These are phyloP conservation scores for Crematogaster levior DNA, from an alignment of 2,888 invertebrate species.

Conservation along the genomic window DNA sequence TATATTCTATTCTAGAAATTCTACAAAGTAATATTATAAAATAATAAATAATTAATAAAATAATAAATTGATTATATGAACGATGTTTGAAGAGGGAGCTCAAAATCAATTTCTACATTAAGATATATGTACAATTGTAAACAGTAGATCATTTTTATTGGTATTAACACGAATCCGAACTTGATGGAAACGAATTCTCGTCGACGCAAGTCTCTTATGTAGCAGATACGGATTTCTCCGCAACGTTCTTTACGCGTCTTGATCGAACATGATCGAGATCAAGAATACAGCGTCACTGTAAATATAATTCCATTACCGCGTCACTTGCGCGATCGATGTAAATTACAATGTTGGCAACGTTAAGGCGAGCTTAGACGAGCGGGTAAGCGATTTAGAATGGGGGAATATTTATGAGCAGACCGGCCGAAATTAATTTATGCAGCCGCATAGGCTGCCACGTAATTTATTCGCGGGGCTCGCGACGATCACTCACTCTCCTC, in stretches of 20 bases:
- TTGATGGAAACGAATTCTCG: background rate
- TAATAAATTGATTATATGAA: background rate
- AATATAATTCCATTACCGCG: constrained; percentile 42
- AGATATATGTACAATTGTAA: no score
- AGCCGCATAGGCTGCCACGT: constrained; percentile 84
- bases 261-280: constrained; percentile 1
- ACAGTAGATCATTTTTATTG: no score
- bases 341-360: constrained; percentile 71
- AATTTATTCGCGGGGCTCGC: constrained; percentile 83
- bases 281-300: background rate
- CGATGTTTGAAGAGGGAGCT: background rate
- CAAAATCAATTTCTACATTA: background rate
- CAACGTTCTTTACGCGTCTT: background rate
- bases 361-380: constrained; percentile 60
- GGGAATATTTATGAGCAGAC: constrained; percentile 83
- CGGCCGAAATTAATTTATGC: constrained; percentile 85
- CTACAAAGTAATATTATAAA: background rate
- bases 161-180: no score
- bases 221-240: background rate
- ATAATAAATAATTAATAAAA: background rate
- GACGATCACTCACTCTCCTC: constrained; percentile 84
- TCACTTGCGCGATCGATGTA: constrained; percentile 72
- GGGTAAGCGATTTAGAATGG: constrained; percentile 79
- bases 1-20: no score
- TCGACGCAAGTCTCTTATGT: background rate